Evolutionary conservation across 2,797 vertebrate species (phyloP).

Genomic region (Stomatorhinus walkeri): DNA sequence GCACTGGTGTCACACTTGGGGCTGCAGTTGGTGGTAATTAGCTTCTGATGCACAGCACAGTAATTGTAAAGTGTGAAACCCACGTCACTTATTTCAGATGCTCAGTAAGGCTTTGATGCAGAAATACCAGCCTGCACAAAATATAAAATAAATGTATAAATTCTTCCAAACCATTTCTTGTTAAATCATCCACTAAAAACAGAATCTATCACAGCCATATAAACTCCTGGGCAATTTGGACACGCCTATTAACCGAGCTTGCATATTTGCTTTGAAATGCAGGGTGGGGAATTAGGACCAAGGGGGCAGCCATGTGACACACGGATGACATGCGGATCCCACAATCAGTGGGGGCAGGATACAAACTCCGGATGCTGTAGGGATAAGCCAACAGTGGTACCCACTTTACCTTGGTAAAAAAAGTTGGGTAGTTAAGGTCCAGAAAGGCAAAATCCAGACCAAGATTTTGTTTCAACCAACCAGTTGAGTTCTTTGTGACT

Average conservation of each 20-base stretch:
- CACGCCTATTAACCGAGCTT: not conserved
- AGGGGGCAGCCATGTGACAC: not conserved
- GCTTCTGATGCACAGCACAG: not conserved
- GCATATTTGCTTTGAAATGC: not conserved
- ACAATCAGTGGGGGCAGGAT: not conserved
- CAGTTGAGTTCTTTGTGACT: not conserved
- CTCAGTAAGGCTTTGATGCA: not conserved
- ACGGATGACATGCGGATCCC: not conserved
- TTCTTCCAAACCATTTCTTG: not conserved
- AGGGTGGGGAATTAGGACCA: not conserved
- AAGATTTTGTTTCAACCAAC: not conserved
- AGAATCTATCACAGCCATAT: not conserved
- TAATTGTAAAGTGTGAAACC: not conserved
- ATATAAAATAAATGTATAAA: not conserved
- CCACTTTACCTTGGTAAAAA: not conserved
- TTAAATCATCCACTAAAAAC: not conserved
- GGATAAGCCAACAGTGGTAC: not conserved
- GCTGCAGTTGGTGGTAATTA: constrained; percentile 14
- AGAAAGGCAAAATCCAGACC: not conserved
- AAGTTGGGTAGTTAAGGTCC: not conserved
- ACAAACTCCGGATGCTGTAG: not conserved
- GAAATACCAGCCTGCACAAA: not conserved
- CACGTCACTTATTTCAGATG: not conserved
- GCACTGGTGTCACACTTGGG: not conserved
- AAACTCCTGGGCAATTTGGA: not conserved